Base-by-base conservation (phyloP, 2,797 vertebrate species). In the Pteronotus mesoamericanus region DNA sequence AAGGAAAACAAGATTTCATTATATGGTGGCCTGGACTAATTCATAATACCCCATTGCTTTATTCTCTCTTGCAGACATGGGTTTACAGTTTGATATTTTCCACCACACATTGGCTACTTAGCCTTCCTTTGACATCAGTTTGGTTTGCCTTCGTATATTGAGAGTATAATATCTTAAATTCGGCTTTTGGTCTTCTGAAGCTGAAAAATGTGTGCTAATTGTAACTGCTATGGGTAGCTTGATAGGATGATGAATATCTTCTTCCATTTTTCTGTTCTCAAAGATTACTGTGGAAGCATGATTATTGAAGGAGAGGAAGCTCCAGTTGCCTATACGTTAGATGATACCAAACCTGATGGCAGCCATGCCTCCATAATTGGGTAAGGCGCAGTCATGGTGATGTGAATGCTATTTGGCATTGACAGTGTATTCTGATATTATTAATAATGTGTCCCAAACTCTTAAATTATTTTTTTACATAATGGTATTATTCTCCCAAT, bases 261-360 rank as follows among this genome's bases (percentile, higher is more conserved):
- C 75, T 93, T 96, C 34, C 32, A 29, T 77, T 61, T 85, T 79
- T 48, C 4, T 97, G 7, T 89, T 97, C 84, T 26, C 53, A 98
- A 94, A 99, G 99, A 99, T 75, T 99, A 98, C 97, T 99, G 99
- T 95, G 99, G 99, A 96, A 99, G 97, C 82, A 99, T 99, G 99
- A 98, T 99, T 95, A 99, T 99, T 37, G 99, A 99, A 98, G 99
- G 99, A 80, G 99, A 99, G 19, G 99, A 99, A 29, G 98, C 99
- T 87, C 99, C 99, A 85, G 99, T 99, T 66, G 98, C 99, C 29
- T 97, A 99, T 96, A 99, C 99, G 0, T 98, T 99, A 95, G 99
- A 99, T 74, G 99, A 99, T 98, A 99, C 99, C 8, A 99, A 99
- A 96, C 99, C 99, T 61, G 99, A 99, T 95, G 99, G 99, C 94